These are phyloP conservation scores for Sitobion miscanthi DNA, from an alignment of 1,140 invertebrate genomes.

Conservation along the genomic window DNA sequence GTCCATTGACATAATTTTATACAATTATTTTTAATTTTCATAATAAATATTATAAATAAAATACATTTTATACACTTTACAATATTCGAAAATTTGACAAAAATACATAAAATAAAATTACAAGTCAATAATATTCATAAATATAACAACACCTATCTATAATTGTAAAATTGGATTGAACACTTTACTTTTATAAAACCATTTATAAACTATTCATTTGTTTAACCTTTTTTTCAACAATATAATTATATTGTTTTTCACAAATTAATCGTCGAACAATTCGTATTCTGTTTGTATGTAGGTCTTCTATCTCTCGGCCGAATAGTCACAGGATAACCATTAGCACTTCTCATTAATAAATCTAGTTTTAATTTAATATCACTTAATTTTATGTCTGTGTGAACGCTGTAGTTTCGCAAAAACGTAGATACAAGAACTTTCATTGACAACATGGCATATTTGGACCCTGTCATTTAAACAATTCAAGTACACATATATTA, in stretches of 20 bases:
- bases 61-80: not conserved
- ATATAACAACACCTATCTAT: not conserved
- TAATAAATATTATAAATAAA: not conserved
- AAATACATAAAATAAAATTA: not conserved
- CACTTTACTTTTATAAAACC: not conserved
- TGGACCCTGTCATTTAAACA: constrained; percentile 57
- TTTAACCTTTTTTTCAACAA: not conserved
- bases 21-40: not conserved
- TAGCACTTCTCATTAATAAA: constrained; percentile 58
- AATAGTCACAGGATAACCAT: constrained; percentile 58
- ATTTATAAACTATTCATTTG: not conserved
- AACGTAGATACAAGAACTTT: constrained; percentile 59
- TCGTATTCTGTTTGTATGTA: not conserved
- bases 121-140: not conserved
- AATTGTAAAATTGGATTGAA: not conserved
- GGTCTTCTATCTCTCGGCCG: constrained; percentile 44
- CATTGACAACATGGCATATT: constrained; percentile 60
- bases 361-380: constrained; percentile 59
- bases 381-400: constrained; percentile 58
- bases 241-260: not conserved
- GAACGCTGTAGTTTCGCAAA: constrained; percentile 58
- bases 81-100: not conserved
- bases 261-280: not conserved
- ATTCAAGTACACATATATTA: not conserved
- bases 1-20: not conserved